Evolutionary conservation across 1,140 invertebrate species (phyloP).

Genomic region (Amyelois transitella): DNA sequence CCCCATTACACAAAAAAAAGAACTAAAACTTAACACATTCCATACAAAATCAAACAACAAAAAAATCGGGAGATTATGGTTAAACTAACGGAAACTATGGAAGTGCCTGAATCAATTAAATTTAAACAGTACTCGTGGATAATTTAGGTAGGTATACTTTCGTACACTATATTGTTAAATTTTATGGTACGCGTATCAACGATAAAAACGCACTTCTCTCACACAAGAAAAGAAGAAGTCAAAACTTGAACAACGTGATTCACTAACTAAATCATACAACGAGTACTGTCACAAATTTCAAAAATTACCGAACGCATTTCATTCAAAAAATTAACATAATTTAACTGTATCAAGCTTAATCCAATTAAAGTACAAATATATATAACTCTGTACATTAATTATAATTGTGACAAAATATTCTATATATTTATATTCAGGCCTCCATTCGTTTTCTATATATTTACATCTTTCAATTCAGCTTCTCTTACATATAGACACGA

Average conservation of each 20-base stretch:
- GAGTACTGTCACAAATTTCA: not conserved
- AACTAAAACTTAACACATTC: slow-evolving; percentile 50
- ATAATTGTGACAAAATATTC: slow-evolving; percentile 55
- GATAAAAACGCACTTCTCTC: too few species aligned
- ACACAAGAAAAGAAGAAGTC: too few species aligned
- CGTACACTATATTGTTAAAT: not conserved
- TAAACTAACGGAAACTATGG: slow-evolving; percentile 15
- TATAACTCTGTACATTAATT: slow-evolving; percentile 49
- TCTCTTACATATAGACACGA: slow-evolving; percentile 24
- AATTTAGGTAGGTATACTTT: not conserved
- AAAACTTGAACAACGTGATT: not conserved
- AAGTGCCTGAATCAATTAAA: slow-evolving; percentile 13
- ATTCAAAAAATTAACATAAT: slow-evolving; percentile 48
- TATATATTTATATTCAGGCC: slow-evolving; percentile 63
- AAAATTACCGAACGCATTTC: slow-evolving; percentile 20
- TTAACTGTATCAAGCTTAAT: slow-evolving; percentile 44
- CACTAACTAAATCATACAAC: slow-evolving; percentile 4
- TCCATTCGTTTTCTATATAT: slow-evolving; percentile 54
- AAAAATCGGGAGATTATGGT: slow-evolving; percentile 33
- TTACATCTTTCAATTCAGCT: slow-evolving; percentile 50
- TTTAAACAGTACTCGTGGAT: not conserved
- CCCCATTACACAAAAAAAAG: slow-evolving; percentile 31
- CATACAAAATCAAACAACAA: slow-evolving; percentile 55
- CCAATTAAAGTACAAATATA: slow-evolving; percentile 51
- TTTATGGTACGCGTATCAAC: not conserved